Base-by-base conservation (phyloP, 1,140 invertebrate genomes). In the Pantala flavescens region DNA sequence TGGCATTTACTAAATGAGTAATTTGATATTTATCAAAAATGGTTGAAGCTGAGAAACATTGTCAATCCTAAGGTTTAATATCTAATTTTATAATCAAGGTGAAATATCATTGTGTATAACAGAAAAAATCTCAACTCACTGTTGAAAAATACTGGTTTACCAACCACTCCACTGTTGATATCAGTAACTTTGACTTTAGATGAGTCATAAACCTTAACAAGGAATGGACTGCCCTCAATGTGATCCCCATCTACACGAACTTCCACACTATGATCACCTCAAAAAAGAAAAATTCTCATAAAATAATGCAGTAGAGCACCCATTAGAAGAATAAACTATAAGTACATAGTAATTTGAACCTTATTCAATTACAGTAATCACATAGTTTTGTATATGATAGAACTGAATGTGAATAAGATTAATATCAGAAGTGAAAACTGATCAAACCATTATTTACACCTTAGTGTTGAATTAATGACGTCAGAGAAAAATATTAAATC, bases 121-220 rank as follows among this genome's bases (percentile, higher is more conserved):
- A 36, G 28, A 36, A 36, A 36, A 36, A 36, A 9, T 36, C 28
- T 36, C 28, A 36, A 90, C 87, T 94, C 89, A 88, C 96, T 96
- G 77, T 92, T 94, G 80, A 98, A 97, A 76, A 93, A 94, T 0
- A 96, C 91, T 21, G 95, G 93, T 83, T 95, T 95, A 24, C 94
- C 94, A 49, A 98, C 92, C 49, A 93, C 86, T 7, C 95, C 96
- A 71, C 90, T 90, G 63, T 90, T 91, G 73, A 97, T 94, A 80
- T 97, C 93, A 0, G 94, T 94, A 7, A 98, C 93, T 74, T 90
- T 91, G 23, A 97, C 95, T 82, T 93, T 91, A 74, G 90, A 90
- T 0, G 96, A 91, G 81, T 98, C 97, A 83, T 97, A 99, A 21
- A 94, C 96, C 83, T 98, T 98, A 7, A 98, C 90, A 7, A 95